Base-by-base conservation (phyloP, 1,140 invertebrate species). In the Sogatella furcifera region DNA sequence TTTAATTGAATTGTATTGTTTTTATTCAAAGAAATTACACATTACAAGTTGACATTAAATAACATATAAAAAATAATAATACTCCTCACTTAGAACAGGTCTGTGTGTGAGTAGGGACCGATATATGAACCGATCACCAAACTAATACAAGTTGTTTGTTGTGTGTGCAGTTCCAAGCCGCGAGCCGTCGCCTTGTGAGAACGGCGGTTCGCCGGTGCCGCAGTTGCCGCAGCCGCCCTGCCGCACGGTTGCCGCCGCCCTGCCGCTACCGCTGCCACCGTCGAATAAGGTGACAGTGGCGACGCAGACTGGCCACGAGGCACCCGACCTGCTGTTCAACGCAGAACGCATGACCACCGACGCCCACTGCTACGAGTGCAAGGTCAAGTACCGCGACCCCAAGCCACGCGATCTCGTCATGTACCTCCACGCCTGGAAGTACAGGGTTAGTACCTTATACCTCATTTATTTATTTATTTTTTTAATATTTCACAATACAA, bases 321-420 rank as follows among this genome's bases (percentile, higher is more conserved):
- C 81, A 3, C 83, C 84, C 0, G 82, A 85, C 63, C 76, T 80
- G 28, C 74, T 72, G 13, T 90, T 86, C 69, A 80, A 86, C 64
- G 77, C 81, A n/a, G 80, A 85, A 31, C 89, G 88, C 72, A 81
- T 91, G 72, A 84, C 84, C 1, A 76, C 84, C 3, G 92, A 96
- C 70, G 83, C 85, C 3, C 85, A 94, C 70, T 98, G 95, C 76
- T 89, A 90, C 71, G 90, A 95, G 73, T 97, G 95, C 73, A 90
- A 90, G 72, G 86, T 92, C 13, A 81, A 89, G 55, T 96, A 92
- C 75, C 77, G 88, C 60, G 94, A 98, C 73, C 94, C 95, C 0
- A 86, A 88, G 60, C 88, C 91, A 0, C 83, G 86, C 62, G 90
- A 97, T 71, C 78, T 97, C 15, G 85, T 95, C 60, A 95, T 98